Evolutionary conservation across 2,797 vertebrate genomes (phyloP), one percentile per base, ranked within the genome.

Genomic region (Crenichthys baileyi): DNA sequence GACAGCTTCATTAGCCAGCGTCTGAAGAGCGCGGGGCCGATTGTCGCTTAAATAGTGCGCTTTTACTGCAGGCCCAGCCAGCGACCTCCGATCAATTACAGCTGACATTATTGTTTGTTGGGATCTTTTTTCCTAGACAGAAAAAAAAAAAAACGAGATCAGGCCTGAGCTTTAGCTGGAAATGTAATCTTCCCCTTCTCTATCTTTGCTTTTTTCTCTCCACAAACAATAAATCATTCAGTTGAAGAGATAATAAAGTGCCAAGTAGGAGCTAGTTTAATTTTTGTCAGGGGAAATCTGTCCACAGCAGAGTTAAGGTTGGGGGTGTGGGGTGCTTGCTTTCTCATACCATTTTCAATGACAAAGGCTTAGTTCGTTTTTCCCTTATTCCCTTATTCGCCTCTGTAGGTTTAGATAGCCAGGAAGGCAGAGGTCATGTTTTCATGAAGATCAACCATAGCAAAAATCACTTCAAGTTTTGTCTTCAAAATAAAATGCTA

Each of bases 201-300:
- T 96, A 91, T 94, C 95, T 93, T 94, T 90, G 91, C 96, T 95
- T 94, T 94, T 95, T 96, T 95, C 92, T 90, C 92, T 95, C 93
- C 95, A 95, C 95, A 96, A 97, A 96, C 94, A 96, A 96, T 97
- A 96, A 97, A 97, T 97, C 94, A 96, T 96, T 97, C 96, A 95
- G 93, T 95, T 96, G 94, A 96, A 96, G 94, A 96, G 95, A 97
- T 97, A 97, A 96, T 96, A 96, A 95, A 97, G 92, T 93, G 96
- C 92, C 94, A 96, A 96, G 92, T 95, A 96, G 94, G 94, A 96
- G 94, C 94, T 94, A 90, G 92, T 94, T 96, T 96, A 96, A 96
- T 97, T 97, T 95, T 93, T 96, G 92, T 97, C 93, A 96, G 93
- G 95, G 94, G 95, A 97, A 95, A 97, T 96, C 95, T 95, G 95